Evolutionary conservation across 2,888 invertebrate genomes (phyloP), one percentile per base, ranked within the genome.

Genomic region (Pycnomerus fuliginosus): DNA sequence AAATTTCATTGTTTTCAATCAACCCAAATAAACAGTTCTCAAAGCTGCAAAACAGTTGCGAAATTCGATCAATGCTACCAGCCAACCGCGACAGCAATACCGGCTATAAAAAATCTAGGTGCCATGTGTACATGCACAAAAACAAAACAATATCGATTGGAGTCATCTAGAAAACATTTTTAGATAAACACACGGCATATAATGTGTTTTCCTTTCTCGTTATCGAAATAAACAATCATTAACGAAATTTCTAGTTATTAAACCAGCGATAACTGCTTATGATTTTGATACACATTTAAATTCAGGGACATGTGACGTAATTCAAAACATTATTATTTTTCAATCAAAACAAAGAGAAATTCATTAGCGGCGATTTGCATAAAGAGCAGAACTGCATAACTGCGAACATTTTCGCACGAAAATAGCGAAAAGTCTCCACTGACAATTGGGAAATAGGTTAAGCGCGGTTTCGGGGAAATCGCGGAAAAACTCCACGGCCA

Each of bases 241-340:
- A 30, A 11, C 4, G 4, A 8, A 8, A 8, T 7, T 7, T 33
- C 13, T 5, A 30, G 10, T 16, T 7, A 31, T 31, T n/a, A 13
- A 2, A 31, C 13, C 20, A 12, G 5, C 12, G 28, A 28, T 28
- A 28, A 28, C 13, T 28, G 28, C 13, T 3, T 8, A 31, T 16
- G n/a, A 33, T 35, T 35, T 25, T 25, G 24, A 33, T 15, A 20
- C 13, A n/a, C 20, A 7, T n/a, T n/a, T n/a, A n/a, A n/a, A 16
- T 11, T 35, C 35, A 25, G 25, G 35, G 35, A 13, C 35, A 35
- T 13, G 25, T 35, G 35, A 35, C 35, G 35, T 35, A 35, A 35
- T 15, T 22, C 13, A n/a, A 23, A 10, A 4, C 25, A 14, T 35
- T 25, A 27, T 12, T 24, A 25, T 15, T 16, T 35, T 25, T 25